phyloP scores from a whole-genome alignment of 2,888 invertebrate species.

The Saturnia japonica region DNA sequence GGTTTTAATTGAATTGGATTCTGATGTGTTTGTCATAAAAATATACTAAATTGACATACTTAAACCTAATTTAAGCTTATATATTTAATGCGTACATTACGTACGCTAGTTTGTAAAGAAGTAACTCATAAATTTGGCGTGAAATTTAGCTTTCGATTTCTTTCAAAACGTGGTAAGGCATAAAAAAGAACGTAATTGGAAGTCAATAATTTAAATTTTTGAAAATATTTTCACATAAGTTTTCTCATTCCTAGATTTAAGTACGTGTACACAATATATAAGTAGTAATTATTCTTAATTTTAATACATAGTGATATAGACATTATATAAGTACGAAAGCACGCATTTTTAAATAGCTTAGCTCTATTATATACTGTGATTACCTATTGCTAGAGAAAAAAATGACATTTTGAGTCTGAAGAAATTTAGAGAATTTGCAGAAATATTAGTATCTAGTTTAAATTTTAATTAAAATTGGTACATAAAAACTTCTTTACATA shows the following conservation, averaged over 20 bases:
- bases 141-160: background rate
- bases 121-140: background rate
- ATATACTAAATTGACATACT: slow-evolving; percentile 21
- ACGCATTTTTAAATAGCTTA: background rate
- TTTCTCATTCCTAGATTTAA: too few relatives aligned
- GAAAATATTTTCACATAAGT: too few relatives aligned
- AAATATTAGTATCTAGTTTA: too few relatives aligned
- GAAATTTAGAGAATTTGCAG: too few relatives aligned
- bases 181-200: too few relatives aligned
- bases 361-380: background rate
- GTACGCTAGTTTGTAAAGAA: background rate
- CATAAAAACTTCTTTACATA: too few relatives aligned
- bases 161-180: background rate
- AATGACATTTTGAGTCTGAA: too few relatives aligned
- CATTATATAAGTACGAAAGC: too few relatives aligned
- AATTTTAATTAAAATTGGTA: too few relatives aligned
- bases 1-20: slow-evolving; percentile 77
- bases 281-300: background rate
- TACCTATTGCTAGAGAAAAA: too few relatives aligned
- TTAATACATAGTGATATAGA: background rate
- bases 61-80: background rate
- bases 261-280: too few relatives aligned
- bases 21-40: slow-evolving; percentile 39
- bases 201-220: too few relatives aligned
- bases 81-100: background rate